phyloP scores from a whole-genome alignment of 92 coral and sea anemone species.

The Galaxea fascicularis region DNA sequence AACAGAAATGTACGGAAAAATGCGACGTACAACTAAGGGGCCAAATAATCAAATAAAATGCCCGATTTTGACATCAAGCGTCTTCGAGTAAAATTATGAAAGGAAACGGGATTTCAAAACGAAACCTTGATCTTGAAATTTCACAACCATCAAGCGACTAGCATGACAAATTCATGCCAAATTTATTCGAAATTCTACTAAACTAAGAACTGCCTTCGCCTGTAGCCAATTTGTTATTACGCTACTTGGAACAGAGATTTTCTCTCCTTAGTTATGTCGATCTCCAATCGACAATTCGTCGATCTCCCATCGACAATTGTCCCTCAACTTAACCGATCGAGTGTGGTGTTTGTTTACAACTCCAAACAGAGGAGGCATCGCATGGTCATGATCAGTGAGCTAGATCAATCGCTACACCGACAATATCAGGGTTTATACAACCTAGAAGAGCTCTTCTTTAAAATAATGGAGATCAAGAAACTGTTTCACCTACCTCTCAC shows the following conservation, averaged over 20 bases:
- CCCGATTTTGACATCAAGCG: slow-evolving; percentile 4
- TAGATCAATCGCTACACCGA: neutral
- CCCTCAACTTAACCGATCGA: slow-evolving; percentile 15
- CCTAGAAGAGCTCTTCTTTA: neutral
- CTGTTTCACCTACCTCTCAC: slow-evolving; percentile 6
- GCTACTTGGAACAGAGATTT: neutral
- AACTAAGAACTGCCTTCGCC: neutral
- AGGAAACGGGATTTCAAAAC: neutral
- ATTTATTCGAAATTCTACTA: no score
- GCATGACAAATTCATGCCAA: no score
- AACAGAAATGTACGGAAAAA: neutral
- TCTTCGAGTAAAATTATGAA: neutral
- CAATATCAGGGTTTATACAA: slow-evolving; percentile 3
- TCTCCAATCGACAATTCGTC: neutral
- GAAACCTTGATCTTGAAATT: no score
- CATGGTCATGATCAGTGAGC: neutral
- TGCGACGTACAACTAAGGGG: no score
- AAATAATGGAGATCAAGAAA: neutral
- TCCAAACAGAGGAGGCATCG: neutral
- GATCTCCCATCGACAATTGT: neutral
- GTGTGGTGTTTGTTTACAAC: slow-evolving; percentile 21
- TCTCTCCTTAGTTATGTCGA: neutral
- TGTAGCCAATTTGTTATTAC: neutral
- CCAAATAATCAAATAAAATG: neutral
- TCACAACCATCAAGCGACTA: neutral